Percentiles rank a stretch among this genome's conserved stretches.
phyloP scores from a whole-genome alignment of 1,140 invertebrate genomes.

The Frieseomelitta varia region DNA sequence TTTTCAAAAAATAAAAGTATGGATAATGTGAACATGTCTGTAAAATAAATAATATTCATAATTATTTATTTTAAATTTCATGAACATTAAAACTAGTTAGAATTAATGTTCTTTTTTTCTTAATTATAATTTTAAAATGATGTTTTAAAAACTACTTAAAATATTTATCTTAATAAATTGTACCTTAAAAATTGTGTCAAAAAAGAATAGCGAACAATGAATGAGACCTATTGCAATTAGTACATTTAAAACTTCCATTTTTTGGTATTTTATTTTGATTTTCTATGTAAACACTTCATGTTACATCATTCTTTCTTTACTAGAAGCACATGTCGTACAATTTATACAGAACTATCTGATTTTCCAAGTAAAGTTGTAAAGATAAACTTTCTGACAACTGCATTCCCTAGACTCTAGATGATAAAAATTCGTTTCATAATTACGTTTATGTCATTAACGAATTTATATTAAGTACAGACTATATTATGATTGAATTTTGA shows the following conservation, averaged over 20 bases:
- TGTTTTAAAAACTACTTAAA: background rate
- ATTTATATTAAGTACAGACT: background rate
- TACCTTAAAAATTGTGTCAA: slow-evolving; percentile 89
- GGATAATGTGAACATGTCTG: slow-evolving; percentile 92
- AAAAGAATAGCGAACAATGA: slow-evolving; percentile 86
- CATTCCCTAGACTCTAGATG: slow-evolving; percentile 41
- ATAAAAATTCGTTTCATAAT: background rate
- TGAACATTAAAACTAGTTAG: background rate
- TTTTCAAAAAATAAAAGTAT: slow-evolving; percentile 89
- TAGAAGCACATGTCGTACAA: background rate
- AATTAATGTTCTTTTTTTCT: background rate
- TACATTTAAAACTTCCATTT: slow-evolving; percentile 77
- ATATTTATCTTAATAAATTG: slow-evolving; percentile 17
- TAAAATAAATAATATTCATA: slow-evolving; percentile 74
- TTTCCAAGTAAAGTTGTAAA: background rate
- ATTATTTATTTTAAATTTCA: slow-evolving; percentile 16
- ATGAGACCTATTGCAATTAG: slow-evolving; percentile 81
- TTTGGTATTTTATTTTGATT: slow-evolving; percentile 33
- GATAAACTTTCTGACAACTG: slow-evolving; percentile 6
- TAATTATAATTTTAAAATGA: background rate
- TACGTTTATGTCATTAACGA: background rate
- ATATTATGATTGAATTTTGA: background rate
- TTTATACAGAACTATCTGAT: background rate
- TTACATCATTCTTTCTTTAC: slow-evolving; percentile 3
- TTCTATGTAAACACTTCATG: slow-evolving; percentile 6